phyloP scores from a whole-genome alignment of 2,797 vertebrate genomes.

The Epinephelus coioides region DNA sequence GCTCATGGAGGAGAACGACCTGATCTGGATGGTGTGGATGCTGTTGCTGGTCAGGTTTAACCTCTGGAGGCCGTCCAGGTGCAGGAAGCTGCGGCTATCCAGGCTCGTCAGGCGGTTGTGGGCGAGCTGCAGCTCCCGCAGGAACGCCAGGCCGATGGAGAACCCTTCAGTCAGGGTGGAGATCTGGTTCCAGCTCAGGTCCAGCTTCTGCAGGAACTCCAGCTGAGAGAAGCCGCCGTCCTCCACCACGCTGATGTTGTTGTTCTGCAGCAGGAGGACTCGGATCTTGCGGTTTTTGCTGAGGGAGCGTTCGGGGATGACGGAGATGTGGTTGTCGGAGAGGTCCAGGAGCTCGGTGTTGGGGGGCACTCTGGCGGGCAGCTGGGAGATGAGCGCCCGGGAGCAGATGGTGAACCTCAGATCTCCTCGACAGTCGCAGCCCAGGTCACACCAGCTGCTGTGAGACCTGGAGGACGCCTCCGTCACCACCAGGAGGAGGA shows the following conservation, averaged over 20 bases:
- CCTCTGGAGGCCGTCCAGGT: constrained; percentile 85
- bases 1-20: constrained; percentile 84
- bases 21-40: constrained; percentile 79
- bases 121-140: constrained; percentile 84
- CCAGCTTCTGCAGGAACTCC: constrained; percentile 86
- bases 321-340: constrained; percentile 83
- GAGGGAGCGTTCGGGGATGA: constrained; percentile 71
- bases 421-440: constrained; percentile 80
- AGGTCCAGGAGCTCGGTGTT: constrained; percentile 86
- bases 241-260: constrained; percentile 80
- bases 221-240: constrained; percentile 80
- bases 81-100: constrained; percentile 75
- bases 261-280: constrained; percentile 85
- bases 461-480: constrained; percentile 39
- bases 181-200: constrained; percentile 87
- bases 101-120: constrained; percentile 82
- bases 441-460: constrained; percentile 55
- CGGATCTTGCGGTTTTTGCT: constrained; percentile 78
- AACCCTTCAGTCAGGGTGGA: constrained; percentile 78
- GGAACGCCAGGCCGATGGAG: constrained; percentile 80
- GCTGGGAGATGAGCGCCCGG: constrained; percentile 54
- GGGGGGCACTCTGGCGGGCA: constrained; percentile 74
- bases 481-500: constrained; percentile 56
- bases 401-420: constrained; percentile 86
- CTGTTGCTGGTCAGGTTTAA: constrained; percentile 85